Percentiles rank a stretch among this genome's conserved stretches.
phyloP scores from a whole-genome alignment of 2,888 invertebrate species.

The Rotaria socialis region DNA sequence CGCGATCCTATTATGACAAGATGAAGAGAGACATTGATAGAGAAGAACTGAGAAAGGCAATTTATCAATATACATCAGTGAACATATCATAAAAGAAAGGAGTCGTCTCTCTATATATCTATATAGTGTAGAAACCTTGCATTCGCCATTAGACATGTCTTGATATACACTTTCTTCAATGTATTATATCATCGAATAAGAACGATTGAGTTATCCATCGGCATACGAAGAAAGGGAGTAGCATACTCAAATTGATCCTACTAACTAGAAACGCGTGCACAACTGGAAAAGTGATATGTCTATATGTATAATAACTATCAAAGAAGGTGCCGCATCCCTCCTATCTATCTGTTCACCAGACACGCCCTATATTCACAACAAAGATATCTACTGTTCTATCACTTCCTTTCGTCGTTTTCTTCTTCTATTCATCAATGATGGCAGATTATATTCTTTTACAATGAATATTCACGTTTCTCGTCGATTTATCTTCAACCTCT shows the following conservation, averaged over 20 bases:
- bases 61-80: slow-evolving; percentile 13
- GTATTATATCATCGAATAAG: background rate
- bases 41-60: background rate
- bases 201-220: slow-evolving; percentile 10
- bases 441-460: background rate
- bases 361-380: slow-evolving; percentile 7
- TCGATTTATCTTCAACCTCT: background rate
- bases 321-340: background rate
- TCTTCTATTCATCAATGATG: background rate
- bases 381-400: slow-evolving; percentile 13
- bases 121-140: background rate
- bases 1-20: slow-evolving; percentile 2
- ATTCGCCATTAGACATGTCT: background rate
- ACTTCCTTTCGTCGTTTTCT: background rate
- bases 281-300: slow-evolving; percentile 22
- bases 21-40: background rate
- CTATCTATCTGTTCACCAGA: slow-evolving; percentile 8
- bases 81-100: background rate
- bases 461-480: background rate
- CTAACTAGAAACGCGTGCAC: slow-evolving; percentile 1
- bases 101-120: background rate
- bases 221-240: background rate
- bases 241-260: background rate
- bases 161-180: slow-evolving; percentile 4
- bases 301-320: slow-evolving; percentile 20